These are phyloP conservation scores for Dione juno DNA, from an alignment of 2,888 invertebrate species.

Conservation along the genomic window DNA sequence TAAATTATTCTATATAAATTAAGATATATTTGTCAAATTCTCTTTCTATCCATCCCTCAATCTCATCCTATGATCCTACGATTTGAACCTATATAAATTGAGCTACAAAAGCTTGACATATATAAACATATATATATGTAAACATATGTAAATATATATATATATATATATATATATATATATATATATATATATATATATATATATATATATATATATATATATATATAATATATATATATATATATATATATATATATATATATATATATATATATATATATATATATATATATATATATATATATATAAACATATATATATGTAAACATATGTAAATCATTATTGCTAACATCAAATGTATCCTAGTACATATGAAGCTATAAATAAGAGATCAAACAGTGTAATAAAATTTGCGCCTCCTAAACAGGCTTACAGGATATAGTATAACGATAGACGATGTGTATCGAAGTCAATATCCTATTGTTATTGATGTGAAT, in stretches of 20 bases:
- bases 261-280: no score
- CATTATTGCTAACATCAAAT: not conserved
- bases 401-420: constrained; percentile 22
- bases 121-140: no score
- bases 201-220: no score
- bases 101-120: no score
- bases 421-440: constrained; percentile 32
- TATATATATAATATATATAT: no score
- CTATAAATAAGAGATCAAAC: constrained; percentile 19
- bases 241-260: no score
- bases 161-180: no score
- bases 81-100: not conserved
- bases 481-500: not conserved
- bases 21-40: no score
- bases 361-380: constrained; percentile 13
- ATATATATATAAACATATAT: no score
- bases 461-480: constrained; percentile 22
- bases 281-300: no score
- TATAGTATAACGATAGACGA: constrained; percentile 34
- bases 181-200: no score
- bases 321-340: constrained; percentile 9
- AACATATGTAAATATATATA: constrained; percentile 10
- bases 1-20: no score
- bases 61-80: not conserved
- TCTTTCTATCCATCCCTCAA: not conserved